Conservation (phyloP, 2,888 invertebrate genomes). For the Callinectes sapidus region DNA sequence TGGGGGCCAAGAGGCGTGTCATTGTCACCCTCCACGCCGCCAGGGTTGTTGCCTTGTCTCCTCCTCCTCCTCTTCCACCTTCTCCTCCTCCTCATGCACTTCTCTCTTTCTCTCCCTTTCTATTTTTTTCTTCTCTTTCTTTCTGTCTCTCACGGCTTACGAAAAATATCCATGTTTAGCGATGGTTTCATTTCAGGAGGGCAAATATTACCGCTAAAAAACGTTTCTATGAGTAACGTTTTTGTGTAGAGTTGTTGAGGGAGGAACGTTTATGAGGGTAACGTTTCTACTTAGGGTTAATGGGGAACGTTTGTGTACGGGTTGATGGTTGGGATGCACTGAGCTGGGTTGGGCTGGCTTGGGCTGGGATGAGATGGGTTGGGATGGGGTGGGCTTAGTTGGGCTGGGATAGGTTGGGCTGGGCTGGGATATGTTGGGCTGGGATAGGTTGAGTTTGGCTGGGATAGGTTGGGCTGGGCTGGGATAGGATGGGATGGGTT, state of each 20-base stretch:
- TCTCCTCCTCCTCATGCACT: background rate
- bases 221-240: background rate
- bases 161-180: background rate
- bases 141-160: too few relatives aligned
- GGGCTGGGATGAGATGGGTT: too few relatives aligned
- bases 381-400: too few relatives aligned
- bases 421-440: too few relatives aligned
- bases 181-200: background rate
- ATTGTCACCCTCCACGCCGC: background rate
- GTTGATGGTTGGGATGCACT: too few relatives aligned
- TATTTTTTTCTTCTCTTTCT: background rate
- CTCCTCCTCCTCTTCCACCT: background rate
- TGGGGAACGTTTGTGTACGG: too few relatives aligned
- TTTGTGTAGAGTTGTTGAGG: background rate
- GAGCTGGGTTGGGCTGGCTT: too few relatives aligned
- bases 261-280: background rate
- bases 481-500: background rate
- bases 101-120: background rate
- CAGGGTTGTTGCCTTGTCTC: background rate
- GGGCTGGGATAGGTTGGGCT: too few relatives aligned
- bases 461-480: too few relatives aligned
- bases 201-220: background rate
- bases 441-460: too few relatives aligned
- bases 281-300: too few relatives aligned
- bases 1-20: slow-evolving; percentile 5